phyloP scores from a whole-genome alignment of 92 coral and sea anemone species.

The Ricordea florida region DNA sequence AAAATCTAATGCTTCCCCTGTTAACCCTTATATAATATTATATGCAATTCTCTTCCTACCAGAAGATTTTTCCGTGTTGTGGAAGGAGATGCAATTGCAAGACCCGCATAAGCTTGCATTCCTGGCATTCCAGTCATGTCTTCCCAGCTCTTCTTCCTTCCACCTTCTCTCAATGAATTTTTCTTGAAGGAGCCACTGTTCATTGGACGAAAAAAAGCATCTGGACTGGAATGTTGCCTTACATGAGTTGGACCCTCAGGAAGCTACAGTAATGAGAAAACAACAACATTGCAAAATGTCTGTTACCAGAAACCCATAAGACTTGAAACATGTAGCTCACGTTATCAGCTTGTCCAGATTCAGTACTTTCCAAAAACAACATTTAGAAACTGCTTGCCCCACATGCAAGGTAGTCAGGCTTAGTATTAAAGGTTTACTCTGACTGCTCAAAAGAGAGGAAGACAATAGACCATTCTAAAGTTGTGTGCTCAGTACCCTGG shows the following conservation, averaged over 20 bases:
- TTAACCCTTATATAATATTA: too few species aligned
- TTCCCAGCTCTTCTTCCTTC: constrained; percentile 75
- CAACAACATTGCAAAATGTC: not conserved
- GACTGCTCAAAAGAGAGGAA: too few species aligned
- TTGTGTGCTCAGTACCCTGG: too few species aligned
- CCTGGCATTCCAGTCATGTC: constrained; percentile 48
- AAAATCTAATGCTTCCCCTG: too few species aligned
- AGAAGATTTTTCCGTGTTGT: constrained; percentile 29
- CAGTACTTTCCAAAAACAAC: too few species aligned
- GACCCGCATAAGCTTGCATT: not conserved
- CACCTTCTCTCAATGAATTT: constrained; percentile 11
- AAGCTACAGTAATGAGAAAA: constrained; percentile 53
- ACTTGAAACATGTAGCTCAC: too few species aligned
- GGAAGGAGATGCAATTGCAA: constrained; percentile 59
- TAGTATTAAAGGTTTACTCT: not conserved
- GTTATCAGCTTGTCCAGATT: too few species aligned
- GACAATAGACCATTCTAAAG: too few species aligned
- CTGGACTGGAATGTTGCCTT: constrained; percentile 88
- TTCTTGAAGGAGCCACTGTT: constrained; percentile 53
- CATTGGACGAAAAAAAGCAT: constrained; percentile 74
- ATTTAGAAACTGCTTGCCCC: too few species aligned
- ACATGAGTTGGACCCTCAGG: constrained; percentile 68
- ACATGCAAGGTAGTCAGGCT: too few species aligned
- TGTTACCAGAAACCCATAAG: not conserved
- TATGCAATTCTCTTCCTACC: too few species aligned